Conservation (phyloP, 92 coral and sea anemone species). For the Actinostola sp. region DNA sequence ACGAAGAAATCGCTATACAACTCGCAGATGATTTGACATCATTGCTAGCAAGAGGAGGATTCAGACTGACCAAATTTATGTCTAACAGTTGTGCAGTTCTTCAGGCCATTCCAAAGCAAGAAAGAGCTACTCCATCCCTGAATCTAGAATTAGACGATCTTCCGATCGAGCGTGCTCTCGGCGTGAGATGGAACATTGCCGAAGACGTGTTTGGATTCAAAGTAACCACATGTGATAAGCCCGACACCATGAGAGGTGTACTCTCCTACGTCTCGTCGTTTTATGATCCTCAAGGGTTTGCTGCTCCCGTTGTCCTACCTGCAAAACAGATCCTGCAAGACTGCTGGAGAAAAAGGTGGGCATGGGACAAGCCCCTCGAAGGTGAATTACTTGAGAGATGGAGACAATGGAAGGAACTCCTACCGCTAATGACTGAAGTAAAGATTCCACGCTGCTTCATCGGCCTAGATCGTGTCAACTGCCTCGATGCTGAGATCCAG, state of each 20-base stretch:
- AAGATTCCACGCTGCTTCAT: slow-evolving; percentile 32
- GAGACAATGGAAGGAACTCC: slow-evolving; percentile 20
- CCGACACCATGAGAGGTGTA: slow-evolving; percentile 33
- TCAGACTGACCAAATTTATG: slow-evolving; percentile 32
- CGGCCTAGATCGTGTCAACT: too few relatives aligned
- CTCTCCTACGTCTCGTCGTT: slow-evolving; percentile 19
- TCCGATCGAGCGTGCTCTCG: slow-evolving; percentile 27
- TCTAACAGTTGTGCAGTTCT: slow-evolving; percentile 20
- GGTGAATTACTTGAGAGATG: slow-evolving; percentile 26
- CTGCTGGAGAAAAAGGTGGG: slow-evolving; percentile 2
- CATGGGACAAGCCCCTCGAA: slow-evolving; percentile 14
- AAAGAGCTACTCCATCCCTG: not conserved
- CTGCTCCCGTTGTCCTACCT: too few relatives aligned
- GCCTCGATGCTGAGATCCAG: not conserved
- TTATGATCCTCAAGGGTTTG: slow-evolving; percentile 18
- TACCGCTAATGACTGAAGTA: slow-evolving; percentile 3
- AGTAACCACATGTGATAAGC: not conserved
- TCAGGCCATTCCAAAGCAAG: slow-evolving; percentile 6
- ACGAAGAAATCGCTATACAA: slow-evolving; percentile 2
- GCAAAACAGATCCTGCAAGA: slow-evolving; percentile 29
- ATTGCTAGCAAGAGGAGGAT: slow-evolving; percentile 19
- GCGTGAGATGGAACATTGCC: slow-evolving; percentile 18
- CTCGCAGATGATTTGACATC: not conserved
- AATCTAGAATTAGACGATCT: not conserved
- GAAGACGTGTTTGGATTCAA: not conserved